A percentile compares a stretch with the other conserved stretches of the same genome.
Evolutionary conservation across 2,888 invertebrate species (phyloP).

Genomic region (Spilosoma lubricipeda): DNA sequence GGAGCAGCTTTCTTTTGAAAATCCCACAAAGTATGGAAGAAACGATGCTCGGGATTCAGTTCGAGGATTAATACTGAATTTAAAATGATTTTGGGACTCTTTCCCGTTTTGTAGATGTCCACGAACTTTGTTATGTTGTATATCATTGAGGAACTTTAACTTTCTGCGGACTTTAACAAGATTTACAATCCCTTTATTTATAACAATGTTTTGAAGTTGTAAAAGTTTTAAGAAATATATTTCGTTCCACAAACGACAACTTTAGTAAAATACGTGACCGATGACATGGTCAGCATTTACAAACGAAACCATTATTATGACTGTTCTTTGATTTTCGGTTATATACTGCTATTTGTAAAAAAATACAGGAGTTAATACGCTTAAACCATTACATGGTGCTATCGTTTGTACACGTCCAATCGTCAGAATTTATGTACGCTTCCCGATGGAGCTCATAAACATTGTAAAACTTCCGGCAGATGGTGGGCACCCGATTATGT

Average conservation of each 20-base stretch:
- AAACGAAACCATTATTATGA: conserved; percentile 11
- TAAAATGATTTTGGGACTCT: conserved; percentile 79
- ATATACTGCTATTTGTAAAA: conserved; percentile 50
- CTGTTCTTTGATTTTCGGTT: conserved; percentile 14
- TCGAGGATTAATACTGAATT: conserved; percentile 83
- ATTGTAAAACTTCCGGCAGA: conserved; percentile 85
- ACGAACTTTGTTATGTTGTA: conserved; percentile 68
- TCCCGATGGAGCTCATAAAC: conserved; percentile 83
- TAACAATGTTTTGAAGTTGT: conserved; percentile 32
- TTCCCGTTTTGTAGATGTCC: conserved; percentile 69
- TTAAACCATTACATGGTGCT: conserved; percentile 71
- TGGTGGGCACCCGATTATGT: conserved; percentile 78
- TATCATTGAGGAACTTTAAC: conserved; percentile 67
- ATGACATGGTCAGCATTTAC: neutral
- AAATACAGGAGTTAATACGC: conserved; percentile 67
- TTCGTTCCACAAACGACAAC: conserved; percentile 6
- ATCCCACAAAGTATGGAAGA: conserved; percentile 81
- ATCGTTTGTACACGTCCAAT: conserved; percentile 73
- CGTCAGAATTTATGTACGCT: conserved; percentile 80
- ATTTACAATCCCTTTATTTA: conserved; percentile 56
- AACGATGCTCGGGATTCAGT: conserved; percentile 74
- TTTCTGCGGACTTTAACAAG: conserved; percentile 57
- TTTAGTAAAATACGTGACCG: neutral
- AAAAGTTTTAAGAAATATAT: conserved; percentile 26
- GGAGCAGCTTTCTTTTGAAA: conserved; percentile 82